These are phyloP conservation scores for Danio rerio DNA, from an alignment of 2,113 vertebrate genomes.

Conservation along the genomic window GRCz12tu NC_133191.1:54691501-54692000, in stretches of 20 bases:
- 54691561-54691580: too few species aligned
- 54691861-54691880: neutral
- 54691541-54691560: too few species aligned
- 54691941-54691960: constrained; percentile 90
- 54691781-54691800: constrained; percentile 88
- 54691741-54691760: constrained; percentile 87
- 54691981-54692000: constrained; percentile 92
- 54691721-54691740: constrained; percentile 89
- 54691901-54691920: neutral
- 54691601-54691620: too few species aligned
- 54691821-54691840: constrained; percentile 88
- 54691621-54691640: too few species aligned
- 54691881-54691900: neutral
- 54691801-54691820: constrained; percentile 92
- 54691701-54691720: constrained; percentile 59
- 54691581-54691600: too few species aligned
- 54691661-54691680: neutral
- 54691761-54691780: constrained; percentile 88
- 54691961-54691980: constrained; percentile 85
- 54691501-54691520: too few species aligned
- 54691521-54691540: too few species aligned
- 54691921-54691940: constrained; percentile 76
- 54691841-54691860: constrained; percentile 81
- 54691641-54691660: too few species aligned
- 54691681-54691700: neutral